Base-by-base conservation (phyloP, 2,113 vertebrate genomes). In the Hystrix brachyura region DNA sequence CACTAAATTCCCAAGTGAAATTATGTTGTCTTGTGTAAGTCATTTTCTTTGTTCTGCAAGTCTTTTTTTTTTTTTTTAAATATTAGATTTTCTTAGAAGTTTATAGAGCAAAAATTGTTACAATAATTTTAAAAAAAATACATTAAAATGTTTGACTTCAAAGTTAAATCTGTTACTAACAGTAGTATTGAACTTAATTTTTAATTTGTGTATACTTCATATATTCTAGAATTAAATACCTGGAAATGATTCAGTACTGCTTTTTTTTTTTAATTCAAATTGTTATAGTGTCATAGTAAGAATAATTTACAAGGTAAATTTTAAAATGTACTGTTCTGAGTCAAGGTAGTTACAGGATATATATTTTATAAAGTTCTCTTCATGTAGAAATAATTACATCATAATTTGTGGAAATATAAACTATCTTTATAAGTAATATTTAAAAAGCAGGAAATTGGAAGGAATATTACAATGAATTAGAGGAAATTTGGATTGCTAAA, bases 1-100 rank as follows among this genome's bases (percentile, higher is more conserved):
- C 38, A 96, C 12, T 8, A 97, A 96, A 95, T 98, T 96, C 97
- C 90, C 92, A 95, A 93, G 71, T 97, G 97, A 97, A 7, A 60
- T 59, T 72, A 38, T 23, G 4, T n/a, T 97, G 72, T 96, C 93
- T 97, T 92, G 12, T 93, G 27, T 94, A 98, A 96, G 62, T 88
- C n/a, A 82, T 76, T 94, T 97, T 88, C 38, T 94, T 96, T 98
- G 96, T 82, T 27, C 62, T 85, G 72, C 32, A 72, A 96, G 53
- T 95, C 98, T 83, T 38, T 38, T 38, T 38, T 88, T 85, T 88
- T 71, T 86, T 51, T 97, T 53, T 97, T 96, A 89, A 91, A 87
- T 18, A 1, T 94, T 97, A 23, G 91, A 69, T 5, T 96, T 97
- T 71, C 29, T 94, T 96, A 92, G 92, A 69, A 92, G 93, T n/a